A percentile compares a stretch with the other conserved stretches of the same genome.
Evolutionary conservation across 2,888 invertebrate genomes (phyloP).

Genomic region (Agrenia bidenticulata): DNA sequence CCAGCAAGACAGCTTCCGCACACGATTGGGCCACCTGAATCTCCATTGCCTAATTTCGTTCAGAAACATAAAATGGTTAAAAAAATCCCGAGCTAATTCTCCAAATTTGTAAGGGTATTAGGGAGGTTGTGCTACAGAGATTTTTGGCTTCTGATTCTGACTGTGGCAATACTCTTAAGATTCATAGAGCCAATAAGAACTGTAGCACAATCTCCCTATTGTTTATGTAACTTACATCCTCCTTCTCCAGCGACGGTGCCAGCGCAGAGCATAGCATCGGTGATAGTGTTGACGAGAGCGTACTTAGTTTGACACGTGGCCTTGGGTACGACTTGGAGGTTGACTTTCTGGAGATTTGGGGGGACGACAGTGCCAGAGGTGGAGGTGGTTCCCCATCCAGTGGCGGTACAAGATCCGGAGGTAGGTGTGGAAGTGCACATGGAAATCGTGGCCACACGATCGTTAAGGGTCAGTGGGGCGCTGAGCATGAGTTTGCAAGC

Average conservation of each 20-base stretch:
- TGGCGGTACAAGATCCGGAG: conserved; percentile 25
- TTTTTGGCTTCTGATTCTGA: no score
- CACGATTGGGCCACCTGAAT: conserved; percentile 24
- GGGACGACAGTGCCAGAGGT: conserved; percentile 27
- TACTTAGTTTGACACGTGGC: conserved; percentile 22
- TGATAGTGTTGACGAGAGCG: conserved; percentile 29
- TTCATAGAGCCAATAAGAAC: no score
- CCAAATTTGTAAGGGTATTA: not conserved
- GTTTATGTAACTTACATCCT: conserved; percentile 30
- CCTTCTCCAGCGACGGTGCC: conserved; percentile 27
- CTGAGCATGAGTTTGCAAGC: conserved; percentile 29
- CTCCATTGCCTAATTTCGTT: conserved; percentile 7
- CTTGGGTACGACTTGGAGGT: conserved; percentile 21
- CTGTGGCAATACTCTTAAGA: not conserved
- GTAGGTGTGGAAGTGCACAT: conserved; percentile 24
- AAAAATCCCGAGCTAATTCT: not conserved
- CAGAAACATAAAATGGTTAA: no score
- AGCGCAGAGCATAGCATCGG: conserved; percentile 34
- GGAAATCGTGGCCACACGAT: conserved; percentile 23
- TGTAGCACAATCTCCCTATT: no score
- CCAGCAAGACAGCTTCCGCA: conserved; percentile 22
- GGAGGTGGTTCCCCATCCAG: conserved; percentile 38
- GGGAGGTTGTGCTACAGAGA: no score
- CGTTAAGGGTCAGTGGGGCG: conserved; percentile 24
- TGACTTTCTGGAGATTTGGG: conserved; percentile 25